Conservation (phyloP, 2,113 vertebrate genomes). For the Bubo bubo region DNA sequence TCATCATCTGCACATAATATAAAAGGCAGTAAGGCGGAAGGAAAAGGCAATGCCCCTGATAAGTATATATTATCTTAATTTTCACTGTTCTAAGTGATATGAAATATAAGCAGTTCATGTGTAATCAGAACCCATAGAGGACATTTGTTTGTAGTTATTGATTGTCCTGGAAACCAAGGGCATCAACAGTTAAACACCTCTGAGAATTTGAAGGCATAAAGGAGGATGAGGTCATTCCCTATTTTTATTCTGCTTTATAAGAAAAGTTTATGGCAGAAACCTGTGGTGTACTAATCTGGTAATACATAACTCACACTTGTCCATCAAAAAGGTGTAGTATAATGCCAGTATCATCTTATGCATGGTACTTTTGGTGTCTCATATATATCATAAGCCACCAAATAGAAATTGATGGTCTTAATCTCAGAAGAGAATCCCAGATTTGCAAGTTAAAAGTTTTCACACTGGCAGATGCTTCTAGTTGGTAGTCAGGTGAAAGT, state of each 20-base stretch:
- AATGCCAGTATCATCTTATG: not conserved
- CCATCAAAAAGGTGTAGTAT: not conserved
- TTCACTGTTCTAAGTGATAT: not conserved
- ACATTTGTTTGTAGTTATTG: not conserved
- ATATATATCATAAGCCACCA: not conserved
- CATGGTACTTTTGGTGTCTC: not conserved
- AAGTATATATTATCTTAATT: not conserved
- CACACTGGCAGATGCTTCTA: not conserved
- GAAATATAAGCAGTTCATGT: not conserved
- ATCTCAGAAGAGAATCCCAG: not conserved
- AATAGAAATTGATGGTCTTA: not conserved
- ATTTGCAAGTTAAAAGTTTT: not conserved
- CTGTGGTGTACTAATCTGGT: not conserved
- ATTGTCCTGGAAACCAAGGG: not conserved
- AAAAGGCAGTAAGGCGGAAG: not conserved
- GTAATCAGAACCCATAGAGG: not conserved
- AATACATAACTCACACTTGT: not conserved
- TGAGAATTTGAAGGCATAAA: not conserved
- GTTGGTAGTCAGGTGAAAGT: not conserved
- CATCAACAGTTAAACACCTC: not conserved
- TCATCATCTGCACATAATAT: not conserved
- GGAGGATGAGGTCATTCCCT: not conserved
- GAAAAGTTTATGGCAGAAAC: not conserved
- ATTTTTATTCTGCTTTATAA: not conserved
- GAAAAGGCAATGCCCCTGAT: not conserved